phyloP scores from a whole-genome alignment of 1,140 invertebrate genomes.

The Wasmannia auropunctata region DNA sequence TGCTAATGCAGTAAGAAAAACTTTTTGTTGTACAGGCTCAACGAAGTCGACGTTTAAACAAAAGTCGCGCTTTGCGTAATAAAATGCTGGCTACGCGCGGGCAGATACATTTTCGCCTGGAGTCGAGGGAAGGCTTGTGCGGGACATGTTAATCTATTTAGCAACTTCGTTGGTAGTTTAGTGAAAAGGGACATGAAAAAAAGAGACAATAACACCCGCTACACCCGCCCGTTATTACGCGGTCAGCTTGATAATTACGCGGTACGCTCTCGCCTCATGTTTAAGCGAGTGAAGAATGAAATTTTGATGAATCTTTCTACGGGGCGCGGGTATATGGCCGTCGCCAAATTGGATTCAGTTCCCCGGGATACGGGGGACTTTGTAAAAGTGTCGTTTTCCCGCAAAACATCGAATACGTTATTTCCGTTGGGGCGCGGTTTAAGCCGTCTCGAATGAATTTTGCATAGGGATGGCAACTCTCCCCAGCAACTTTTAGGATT shows the following conservation, averaged over 20 bases:
- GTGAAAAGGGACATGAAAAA: background rate
- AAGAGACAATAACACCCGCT: constrained; percentile 2
- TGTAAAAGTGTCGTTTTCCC: constrained; percentile 36
- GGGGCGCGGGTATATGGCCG: too few species aligned
- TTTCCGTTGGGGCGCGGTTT: constrained; percentile 39
- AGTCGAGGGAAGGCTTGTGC: background rate
- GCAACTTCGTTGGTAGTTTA: constrained; percentile 35
- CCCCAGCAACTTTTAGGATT: constrained; percentile 31
- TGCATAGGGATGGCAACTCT: constrained; percentile 4
- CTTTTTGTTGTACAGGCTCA: constrained; percentile 4
- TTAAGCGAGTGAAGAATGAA: constrained; percentile 43
- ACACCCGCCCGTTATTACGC: constrained; percentile 29
- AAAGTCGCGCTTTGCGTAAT: constrained; percentile 20
- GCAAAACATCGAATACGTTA: constrained; percentile 41
- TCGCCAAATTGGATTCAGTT: constrained; percentile 49
- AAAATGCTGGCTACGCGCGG: background rate
- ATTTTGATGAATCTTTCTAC: constrained; percentile 52
- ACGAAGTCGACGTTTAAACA: background rate
- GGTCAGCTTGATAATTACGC: constrained; percentile 38
- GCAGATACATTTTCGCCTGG: constrained; percentile 10
- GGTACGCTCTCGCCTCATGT: constrained; percentile 10
- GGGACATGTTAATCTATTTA: constrained; percentile 49
- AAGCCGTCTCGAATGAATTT: constrained; percentile 45
- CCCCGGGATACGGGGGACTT: constrained; percentile 23
- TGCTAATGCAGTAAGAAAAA: constrained; percentile 1